These are phyloP conservation scores for Agrotis puta DNA, from an alignment of 2,888 invertebrate genomes.

Conservation along the genomic window DNA sequence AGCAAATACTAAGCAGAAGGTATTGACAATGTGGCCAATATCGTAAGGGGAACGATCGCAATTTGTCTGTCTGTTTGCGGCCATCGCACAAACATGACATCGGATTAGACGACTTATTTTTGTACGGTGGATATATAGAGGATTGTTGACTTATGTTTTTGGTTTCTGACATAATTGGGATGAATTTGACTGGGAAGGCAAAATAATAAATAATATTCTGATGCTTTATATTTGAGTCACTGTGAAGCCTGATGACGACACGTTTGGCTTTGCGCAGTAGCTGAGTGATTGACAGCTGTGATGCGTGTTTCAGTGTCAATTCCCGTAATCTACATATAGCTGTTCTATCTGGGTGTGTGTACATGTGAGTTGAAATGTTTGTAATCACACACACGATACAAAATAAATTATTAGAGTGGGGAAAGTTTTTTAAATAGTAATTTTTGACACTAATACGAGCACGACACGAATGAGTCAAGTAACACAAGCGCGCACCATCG, in stretches of 20 bases:
- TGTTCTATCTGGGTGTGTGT: too few species aligned
- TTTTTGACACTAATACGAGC: too few species aligned
- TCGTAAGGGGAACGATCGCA: slow-evolving; percentile 57
- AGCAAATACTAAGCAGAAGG: slow-evolving; percentile 55
- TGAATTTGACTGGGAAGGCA: not conserved
- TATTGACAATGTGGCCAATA: slow-evolving; percentile 64
- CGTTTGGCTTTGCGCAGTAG: too few species aligned
- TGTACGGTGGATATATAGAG: slow-evolving; percentile 13
- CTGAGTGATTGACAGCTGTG: too few species aligned
- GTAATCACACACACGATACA: too few species aligned
- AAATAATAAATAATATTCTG: not conserved
- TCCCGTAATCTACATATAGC: too few species aligned
- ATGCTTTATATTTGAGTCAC: too few species aligned
- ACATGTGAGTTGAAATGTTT: too few species aligned
- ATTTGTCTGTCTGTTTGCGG: slow-evolving; percentile 60
- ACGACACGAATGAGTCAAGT: not conserved
- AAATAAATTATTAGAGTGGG: too few species aligned
- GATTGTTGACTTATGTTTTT: slow-evolving; percentile 29
- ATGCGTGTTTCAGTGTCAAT: too few species aligned
- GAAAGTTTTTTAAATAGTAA: too few species aligned
- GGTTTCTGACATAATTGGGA: not conserved
- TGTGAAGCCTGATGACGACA: too few species aligned
- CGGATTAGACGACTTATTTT: slow-evolving; percentile 54
- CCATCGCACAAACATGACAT: slow-evolving; percentile 49
- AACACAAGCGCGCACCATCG: not conserved